phyloP scores from a whole-genome alignment of 1,140 invertebrate genomes.

The Gerris buenoi region DNA sequence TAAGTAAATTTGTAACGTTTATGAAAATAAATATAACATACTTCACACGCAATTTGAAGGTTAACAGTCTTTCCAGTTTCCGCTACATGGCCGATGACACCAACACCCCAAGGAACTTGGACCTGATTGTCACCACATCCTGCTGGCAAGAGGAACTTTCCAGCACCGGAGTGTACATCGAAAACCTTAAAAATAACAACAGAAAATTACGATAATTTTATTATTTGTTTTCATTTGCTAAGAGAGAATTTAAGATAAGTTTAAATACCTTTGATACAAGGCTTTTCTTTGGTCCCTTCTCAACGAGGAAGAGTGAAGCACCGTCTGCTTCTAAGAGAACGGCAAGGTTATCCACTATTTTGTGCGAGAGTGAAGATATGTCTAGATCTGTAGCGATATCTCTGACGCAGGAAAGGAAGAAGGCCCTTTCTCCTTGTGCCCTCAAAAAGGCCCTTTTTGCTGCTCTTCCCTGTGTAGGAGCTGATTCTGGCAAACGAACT shows the following conservation, averaged over 20 bases:
- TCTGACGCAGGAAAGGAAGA: conserved; percentile 33
- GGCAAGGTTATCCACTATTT: conserved; percentile 33
- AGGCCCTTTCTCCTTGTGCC: conserved; percentile 31
- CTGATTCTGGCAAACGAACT: conserved; percentile 31
- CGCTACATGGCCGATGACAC: conserved; percentile 45
- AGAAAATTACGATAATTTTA: no score
- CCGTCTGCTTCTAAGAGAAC: conserved; percentile 34
- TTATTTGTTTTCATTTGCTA: no score
- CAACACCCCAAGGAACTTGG: conserved; percentile 38
- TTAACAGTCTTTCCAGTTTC: conserved; percentile 39
- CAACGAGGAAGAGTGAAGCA: conserved; percentile 34
- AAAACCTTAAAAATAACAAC: conserved; percentile 22
- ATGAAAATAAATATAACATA: no score
- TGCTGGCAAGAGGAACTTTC: conserved; percentile 24
- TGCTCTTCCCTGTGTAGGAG: conserved; percentile 28
- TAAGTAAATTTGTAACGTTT: background rate
- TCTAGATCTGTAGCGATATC: conserved; percentile 36
- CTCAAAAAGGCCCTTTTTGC: conserved; percentile 31
- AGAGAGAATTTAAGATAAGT: no score
- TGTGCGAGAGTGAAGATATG: conserved; percentile 32
- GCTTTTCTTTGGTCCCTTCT: conserved; percentile 28
- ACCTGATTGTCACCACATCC: conserved; percentile 27
- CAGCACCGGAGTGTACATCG: conserved; percentile 29
- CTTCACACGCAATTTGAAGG: conserved; percentile 32
- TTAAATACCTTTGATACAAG: conserved; percentile 33